phyloP scores from a whole-genome alignment of 2,113 vertebrate species.

The Formicarius rufipectus region DNA sequence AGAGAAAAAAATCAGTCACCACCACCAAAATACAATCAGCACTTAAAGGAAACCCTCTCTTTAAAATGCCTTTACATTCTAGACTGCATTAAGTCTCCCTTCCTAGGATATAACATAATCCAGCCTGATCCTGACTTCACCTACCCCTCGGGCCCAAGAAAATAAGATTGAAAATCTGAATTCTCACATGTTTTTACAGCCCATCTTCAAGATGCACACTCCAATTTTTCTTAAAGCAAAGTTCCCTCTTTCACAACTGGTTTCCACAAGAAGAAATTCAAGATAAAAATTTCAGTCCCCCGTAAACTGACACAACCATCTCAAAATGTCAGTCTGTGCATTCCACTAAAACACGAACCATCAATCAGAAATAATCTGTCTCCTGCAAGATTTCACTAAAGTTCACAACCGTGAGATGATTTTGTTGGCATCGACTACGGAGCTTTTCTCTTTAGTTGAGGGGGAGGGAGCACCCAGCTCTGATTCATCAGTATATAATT shows the following conservation, averaged over 20 bases:
- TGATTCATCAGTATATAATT: not conserved
- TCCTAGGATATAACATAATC: not conserved
- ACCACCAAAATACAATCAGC: conserved; percentile 28
- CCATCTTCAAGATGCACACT: not conserved
- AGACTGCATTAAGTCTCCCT: conserved; percentile 30
- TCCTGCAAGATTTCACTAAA: conserved; percentile 37
- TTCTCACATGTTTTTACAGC: conserved; percentile 20
- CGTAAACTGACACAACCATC: not conserved
- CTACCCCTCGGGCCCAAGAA: conserved; percentile 10
- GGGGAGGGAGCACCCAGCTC: not conserved
- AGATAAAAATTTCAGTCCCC: conserved; percentile 5
- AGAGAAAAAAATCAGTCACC: not conserved
- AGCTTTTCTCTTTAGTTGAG: conserved; percentile 19
- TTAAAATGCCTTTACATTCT: conserved; percentile 41
- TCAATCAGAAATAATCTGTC: conserved; percentile 48
- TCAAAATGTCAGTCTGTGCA: conserved; percentile 33
- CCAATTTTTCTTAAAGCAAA: not conserved
- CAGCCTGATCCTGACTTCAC: conserved; percentile 40
- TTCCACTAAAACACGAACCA: conserved; percentile 48
- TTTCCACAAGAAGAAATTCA: conserved; percentile 7
- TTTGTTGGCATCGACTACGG: not conserved
- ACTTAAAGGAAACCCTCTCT: conserved; percentile 53
- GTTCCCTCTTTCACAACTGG: not conserved
- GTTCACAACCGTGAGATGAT: conserved; percentile 21
- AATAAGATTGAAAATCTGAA: conserved; percentile 11